Evolutionary conservation across 2,113 vertebrate species (phyloP).

Genomic region (Oophaga pumilio): DNA sequence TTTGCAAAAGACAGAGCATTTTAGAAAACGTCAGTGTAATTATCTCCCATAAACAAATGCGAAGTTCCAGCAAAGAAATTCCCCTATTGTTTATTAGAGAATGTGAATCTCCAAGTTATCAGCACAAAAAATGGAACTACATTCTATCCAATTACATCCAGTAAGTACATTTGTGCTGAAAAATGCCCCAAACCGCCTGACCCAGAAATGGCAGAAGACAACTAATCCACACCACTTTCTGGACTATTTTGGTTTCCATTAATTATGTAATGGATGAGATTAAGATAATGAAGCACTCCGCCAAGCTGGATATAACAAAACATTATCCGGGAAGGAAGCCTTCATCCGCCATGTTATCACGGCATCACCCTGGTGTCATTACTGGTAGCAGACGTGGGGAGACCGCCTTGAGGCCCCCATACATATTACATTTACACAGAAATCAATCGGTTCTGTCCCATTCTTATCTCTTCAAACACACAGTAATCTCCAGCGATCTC

Average conservation of each 20-base stretch:
- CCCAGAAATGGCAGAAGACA: background rate
- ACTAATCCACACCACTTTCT: background rate
- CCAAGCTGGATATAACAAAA: background rate
- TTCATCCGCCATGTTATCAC: no score
- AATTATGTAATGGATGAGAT: background rate
- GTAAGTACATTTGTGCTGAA: conserved; percentile 26
- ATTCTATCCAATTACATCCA: conserved; percentile 1
- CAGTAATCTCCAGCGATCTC: no score
- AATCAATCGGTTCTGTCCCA: no score
- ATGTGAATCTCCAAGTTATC: background rate
- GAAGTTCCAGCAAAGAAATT: background rate
- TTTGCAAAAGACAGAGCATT: conserved; percentile 31
- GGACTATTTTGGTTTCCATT: background rate
- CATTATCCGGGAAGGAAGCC: background rate
- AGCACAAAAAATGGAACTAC: background rate
- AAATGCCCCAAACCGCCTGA: conserved; percentile 8
- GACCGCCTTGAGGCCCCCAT: no score
- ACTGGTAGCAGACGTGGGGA: no score
- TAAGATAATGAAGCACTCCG: background rate
- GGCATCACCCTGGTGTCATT: no score
- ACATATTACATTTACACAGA: no score
- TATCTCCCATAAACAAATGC: conserved; percentile 35
- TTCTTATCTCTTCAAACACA: no score
- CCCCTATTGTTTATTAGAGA: conserved; percentile 15
- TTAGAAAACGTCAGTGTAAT: conserved; percentile 29